Conservation (phyloP, 2,888 invertebrate genomes). For the Zaprionus lineosus region DNA sequence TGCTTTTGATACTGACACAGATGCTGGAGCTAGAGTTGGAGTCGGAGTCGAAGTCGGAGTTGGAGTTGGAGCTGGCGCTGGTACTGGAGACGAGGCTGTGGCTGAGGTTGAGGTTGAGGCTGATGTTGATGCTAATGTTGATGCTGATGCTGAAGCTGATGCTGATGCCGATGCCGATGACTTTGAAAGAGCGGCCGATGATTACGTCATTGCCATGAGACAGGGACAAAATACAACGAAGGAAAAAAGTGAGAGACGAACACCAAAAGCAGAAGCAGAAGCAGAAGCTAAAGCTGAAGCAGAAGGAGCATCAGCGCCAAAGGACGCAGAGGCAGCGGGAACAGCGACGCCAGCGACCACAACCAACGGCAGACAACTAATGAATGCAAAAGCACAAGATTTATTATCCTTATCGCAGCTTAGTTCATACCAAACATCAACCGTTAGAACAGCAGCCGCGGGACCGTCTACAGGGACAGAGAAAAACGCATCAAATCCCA, state of each 20-base stretch:
- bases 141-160: constrained; percentile 35
- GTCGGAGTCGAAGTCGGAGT: constrained; percentile 25
- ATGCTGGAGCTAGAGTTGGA: not conserved
- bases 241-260: constrained; percentile 13
- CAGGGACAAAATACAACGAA: constrained; percentile 34
- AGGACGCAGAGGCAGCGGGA: constrained; percentile 28
- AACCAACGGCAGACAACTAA: constrained; percentile 37
- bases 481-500: constrained; percentile 43
- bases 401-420: constrained; percentile 77
- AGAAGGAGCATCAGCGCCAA: constrained; percentile 15
- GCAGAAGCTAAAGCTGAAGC: constrained; percentile 4
- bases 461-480: constrained; percentile 28
- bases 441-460: constrained; percentile 11
- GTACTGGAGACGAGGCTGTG: constrained; percentile 2
- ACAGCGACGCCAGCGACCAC: constrained; percentile 30
- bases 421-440: constrained; percentile 61
- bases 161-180: constrained; percentile 44
- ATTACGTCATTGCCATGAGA: constrained; percentile 60
- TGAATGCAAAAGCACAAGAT: constrained; percentile 60
- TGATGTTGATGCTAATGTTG: constrained; percentile 36
- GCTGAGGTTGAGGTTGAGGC: constrained; percentile 26
- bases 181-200: constrained; percentile 43
- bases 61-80: not conserved
- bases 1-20: constrained; percentile 2
- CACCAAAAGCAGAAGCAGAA: constrained; percentile 19